Evolutionary conservation across 2,797 vertebrate species (phyloP).

Genomic region (Lacerta bilineata): DNA sequence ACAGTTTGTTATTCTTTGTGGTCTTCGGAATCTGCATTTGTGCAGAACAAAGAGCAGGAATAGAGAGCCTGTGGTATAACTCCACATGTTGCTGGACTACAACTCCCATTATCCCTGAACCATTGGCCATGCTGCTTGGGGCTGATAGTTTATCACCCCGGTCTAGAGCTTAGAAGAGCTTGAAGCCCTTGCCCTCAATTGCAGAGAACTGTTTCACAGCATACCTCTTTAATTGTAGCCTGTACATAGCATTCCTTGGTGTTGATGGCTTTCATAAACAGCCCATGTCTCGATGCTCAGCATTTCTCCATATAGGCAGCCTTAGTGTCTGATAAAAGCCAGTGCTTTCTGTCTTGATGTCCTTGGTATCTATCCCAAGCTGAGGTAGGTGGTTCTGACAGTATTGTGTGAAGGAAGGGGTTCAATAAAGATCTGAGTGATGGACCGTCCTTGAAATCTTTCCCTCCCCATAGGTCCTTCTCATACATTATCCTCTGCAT

Average conservation of each 20-base stretch:
- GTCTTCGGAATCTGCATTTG: too few relatives aligned
- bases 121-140: too few relatives aligned
- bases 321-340: too few relatives aligned
- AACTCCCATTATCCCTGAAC: too few relatives aligned
- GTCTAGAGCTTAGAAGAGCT: neutral
- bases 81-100: too few relatives aligned
- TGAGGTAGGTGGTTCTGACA: too few relatives aligned
- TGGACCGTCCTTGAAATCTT: neutral
- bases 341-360: too few relatives aligned
- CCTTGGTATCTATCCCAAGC: too few relatives aligned
- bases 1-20: constrained; percentile 11
- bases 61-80: too few relatives aligned
- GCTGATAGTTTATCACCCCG: too few relatives aligned
- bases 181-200: neutral
- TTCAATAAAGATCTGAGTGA: neutral
- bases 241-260: neutral
- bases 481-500: neutral
- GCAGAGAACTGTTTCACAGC: neutral
- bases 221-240: neutral
- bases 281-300: too few relatives aligned
- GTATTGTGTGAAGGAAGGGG: neutral
- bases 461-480: neutral
- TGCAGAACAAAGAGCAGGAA: neutral
- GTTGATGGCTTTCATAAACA: too few relatives aligned
- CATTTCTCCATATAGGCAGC: neutral